A percentile compares a stretch with the other conserved stretches of the same genome.
Conservation (phyloP, 2,888 invertebrate species). For the Abrostola tripartita region DNA sequence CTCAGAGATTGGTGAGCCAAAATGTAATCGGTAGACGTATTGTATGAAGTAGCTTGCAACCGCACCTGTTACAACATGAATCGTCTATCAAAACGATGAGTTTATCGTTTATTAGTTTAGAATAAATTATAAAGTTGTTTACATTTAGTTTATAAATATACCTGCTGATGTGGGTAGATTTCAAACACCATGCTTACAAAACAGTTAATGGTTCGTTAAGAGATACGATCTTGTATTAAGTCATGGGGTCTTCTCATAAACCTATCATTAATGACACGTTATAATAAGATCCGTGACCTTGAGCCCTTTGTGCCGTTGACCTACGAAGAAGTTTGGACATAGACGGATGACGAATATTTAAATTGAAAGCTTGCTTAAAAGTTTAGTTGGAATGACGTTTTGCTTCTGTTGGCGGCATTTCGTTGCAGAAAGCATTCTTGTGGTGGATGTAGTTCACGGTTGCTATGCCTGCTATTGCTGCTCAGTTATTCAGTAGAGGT, state of each 20-base stretch:
- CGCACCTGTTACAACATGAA: conserved; percentile 30
- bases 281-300: too few species aligned
- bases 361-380: too few species aligned
- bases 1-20: conserved; percentile 11
- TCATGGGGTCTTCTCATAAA: conserved; percentile 28
- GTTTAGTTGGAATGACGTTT: too few species aligned
- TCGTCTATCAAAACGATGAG: conserved; percentile 39
- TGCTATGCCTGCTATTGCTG: too few species aligned
- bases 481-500: too few species aligned
- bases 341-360: too few species aligned
- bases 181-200: conserved; percentile 31
- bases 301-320: too few species aligned
- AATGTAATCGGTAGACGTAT: conserved; percentile 21
- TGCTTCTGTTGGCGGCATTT: too few species aligned
- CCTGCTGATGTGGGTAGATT: conserved; percentile 23
- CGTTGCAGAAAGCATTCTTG: too few species aligned
- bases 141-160: conserved; percentile 31
- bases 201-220: conserved; percentile 20
- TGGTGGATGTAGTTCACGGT: too few species aligned
- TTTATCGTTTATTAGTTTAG: conserved; percentile 40
- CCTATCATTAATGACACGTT: conserved; percentile 4
- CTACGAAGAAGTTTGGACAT: too few species aligned
- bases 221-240: conserved; percentile 32
- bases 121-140: conserved; percentile 48
- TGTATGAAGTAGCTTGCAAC: conserved; percentile 26